Evolutionary conservation across 2,113 vertebrate genomes (phyloP), one percentile per base, ranked within the genome.

Genomic region (Dipodomys ordii): DNA sequence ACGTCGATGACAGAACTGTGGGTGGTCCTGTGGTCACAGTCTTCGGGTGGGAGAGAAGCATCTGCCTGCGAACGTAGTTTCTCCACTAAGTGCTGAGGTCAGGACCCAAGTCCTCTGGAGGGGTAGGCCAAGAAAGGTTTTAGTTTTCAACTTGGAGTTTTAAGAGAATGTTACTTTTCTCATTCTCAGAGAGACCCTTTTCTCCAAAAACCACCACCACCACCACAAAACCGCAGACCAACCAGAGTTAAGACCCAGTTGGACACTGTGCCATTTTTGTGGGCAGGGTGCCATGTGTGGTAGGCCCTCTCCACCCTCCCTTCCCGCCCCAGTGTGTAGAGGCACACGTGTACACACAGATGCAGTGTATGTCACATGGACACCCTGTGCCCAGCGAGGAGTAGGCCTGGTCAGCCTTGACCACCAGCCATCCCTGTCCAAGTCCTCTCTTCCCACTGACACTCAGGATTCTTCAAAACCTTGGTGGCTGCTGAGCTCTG

Each of bases 181-280:
- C 27, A 15, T 67, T 64, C 32, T 1, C 1, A 25, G n/a, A 16
- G 71, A 65, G 72, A 15, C 30, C 3, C 23, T 23, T 35, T 16
- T 28, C 44, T 6, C 20, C 44, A 49, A n/a, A 53, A 53, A 53
- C 49, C 12, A 53, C 49, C 49, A 39, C 35, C 35, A 53, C 49
- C 49, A 53, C 49, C 39, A 39, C 39, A 39, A 39, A 39, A 53
- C 3, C 18, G 3, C 32, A 16, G 23, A 65, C 5, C 25, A 18
- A 30, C 8, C 3, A 68, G 4, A 28, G 5, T 57, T 10, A 67
- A 44, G 57, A 64, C 23, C 53, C 1, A 2, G 20, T 15, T 83
- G 23, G 25, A 7, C n/a, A 0, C 12, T 30, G 72, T 7, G 49
- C 15, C 19, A 6, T 6, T 25, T 1, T 20, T 9, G 7, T 0